Base-by-base conservation (phyloP, 2,888 invertebrate species). In the Lithophane leautieri region DNA sequence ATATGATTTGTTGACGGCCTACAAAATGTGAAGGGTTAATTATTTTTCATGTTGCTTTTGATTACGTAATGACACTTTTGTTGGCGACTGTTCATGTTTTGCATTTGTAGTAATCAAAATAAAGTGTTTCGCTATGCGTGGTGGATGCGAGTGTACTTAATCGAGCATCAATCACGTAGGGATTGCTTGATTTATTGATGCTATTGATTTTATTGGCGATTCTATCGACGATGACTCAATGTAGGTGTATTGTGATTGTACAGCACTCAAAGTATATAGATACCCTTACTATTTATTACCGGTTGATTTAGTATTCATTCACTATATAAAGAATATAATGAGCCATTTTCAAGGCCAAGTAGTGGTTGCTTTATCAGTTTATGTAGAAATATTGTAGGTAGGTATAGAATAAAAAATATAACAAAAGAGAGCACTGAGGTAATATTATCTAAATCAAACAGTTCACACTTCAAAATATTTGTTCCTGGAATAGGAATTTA, bases 181-280 rank as follows among this genome's bases (percentile, higher is more conserved):
- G 79, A 79, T 85, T 78, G 81, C 76, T 83, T 86, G 86, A 88
- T 86, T 78, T 88, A 86, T 86, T 68, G 70, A 76, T 80, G 78
- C 74, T 80, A 83, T 83, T 83, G 78, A 81, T 76, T 85, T 83
- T 88, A 88, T 83, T 70, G 86, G 84, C 58, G 75, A 69, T 79
- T 83, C 76, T 61, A 81, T 86, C 76, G 73, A 44, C 69, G 78
- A 83, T 85, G 81, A 88, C 70, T 88, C 81, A 87, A 86, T 81
- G 69, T 77, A 65, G 63, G 22, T 78, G 63, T 63, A 70, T 78
- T 82, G 63, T 81, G 82, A 61, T 81, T 69, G 58, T 68, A 25
- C 44, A 9, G 58, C 50, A 60, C 42, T 63, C 47, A 52, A 62
- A 50, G 54, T 54, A 65, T 12, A 80, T 50, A 44, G 12, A 12